Conservation (phyloP, 2,113 vertebrate species). For the Chascanopsetta lugubris region DNA sequence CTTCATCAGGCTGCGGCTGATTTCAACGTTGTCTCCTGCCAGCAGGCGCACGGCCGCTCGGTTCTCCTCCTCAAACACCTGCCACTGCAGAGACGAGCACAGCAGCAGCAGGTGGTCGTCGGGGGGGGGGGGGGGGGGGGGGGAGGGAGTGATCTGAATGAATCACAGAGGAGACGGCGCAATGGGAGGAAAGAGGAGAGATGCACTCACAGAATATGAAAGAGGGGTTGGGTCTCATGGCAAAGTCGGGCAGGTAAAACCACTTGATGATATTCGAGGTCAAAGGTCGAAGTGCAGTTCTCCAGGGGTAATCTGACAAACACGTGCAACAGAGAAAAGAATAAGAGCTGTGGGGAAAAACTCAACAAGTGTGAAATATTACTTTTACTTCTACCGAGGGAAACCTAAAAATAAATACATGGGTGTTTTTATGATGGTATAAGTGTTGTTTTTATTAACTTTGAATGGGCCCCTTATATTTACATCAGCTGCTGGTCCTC, state of each 20-base stretch:
- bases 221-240: conserved; percentile 77
- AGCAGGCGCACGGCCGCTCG: conserved; percentile 90
- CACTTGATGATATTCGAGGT: conserved; percentile 84
- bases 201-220: conserved; percentile 81
- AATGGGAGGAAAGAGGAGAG: not conserved
- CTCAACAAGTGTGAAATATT: not conserved
- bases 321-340: not conserved
- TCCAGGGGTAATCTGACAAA: conserved; percentile 82
- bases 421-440: too few relatives aligned
- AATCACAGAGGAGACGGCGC: not conserved
- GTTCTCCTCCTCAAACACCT: conserved; percentile 96
- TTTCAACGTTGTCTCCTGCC: conserved; percentile 98
- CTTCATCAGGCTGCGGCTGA: conserved; percentile 86
- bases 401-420: too few relatives aligned
- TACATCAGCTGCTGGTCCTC: too few relatives aligned
- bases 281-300: conserved; percentile 67
- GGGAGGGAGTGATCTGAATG: not conserved
- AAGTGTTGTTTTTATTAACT: too few relatives aligned
- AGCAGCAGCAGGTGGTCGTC: conserved; percentile 97
- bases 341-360: not conserved
- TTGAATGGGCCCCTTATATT: too few relatives aligned
- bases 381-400: too few relatives aligned
- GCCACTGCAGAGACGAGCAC: conserved; percentile 94
- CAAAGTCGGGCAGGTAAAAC: conserved; percentile 84
- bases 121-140: conserved; percentile 70